Evolutionary conservation across 2,797 vertebrate species (phyloP).

Genomic region (Anolis apletophallus): DNA sequence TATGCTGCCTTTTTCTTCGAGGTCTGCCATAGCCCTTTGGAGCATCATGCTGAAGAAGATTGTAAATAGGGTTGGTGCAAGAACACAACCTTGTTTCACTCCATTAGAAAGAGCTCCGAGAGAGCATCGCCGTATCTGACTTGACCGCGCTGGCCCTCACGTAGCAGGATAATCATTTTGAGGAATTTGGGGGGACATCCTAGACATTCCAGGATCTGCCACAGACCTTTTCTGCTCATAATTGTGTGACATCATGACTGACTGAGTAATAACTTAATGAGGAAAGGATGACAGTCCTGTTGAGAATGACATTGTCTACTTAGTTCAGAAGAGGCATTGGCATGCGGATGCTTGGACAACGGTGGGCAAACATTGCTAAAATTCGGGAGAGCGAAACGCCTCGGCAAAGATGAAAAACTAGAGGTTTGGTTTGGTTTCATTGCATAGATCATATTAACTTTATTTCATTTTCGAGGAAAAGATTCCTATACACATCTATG

Average conservation of each 20-base stretch:
- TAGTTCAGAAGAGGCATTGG: not conserved
- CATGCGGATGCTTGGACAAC: not conserved
- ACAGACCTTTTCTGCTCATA: too few relatives aligned
- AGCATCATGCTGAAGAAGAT: too few relatives aligned
- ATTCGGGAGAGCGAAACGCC: constrained; percentile 28
- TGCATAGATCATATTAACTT: constrained; percentile 58
- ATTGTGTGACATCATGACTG: not conserved
- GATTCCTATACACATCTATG: constrained; percentile 60
- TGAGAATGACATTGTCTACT: not conserved
- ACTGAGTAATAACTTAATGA: not conserved
- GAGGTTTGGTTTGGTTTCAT: constrained; percentile 10
- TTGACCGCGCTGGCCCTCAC: too few relatives aligned
- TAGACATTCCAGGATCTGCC: too few relatives aligned
- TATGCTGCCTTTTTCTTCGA: too few relatives aligned
- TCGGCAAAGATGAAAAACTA: constrained; percentile 54
- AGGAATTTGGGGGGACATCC: too few relatives aligned
- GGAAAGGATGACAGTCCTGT: not conserved
- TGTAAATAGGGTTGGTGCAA: too few relatives aligned
- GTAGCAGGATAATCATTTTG: too few relatives aligned
- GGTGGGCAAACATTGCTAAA: constrained; percentile 34
- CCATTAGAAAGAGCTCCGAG: too few relatives aligned
- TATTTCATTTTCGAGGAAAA: constrained; percentile 66
- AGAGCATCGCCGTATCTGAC: too few relatives aligned
- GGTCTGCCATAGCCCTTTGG: too few relatives aligned
- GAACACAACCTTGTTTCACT: too few relatives aligned